Conservation (phyloP, 2,113 vertebrate genomes). For the Sialia sialis region DNA sequence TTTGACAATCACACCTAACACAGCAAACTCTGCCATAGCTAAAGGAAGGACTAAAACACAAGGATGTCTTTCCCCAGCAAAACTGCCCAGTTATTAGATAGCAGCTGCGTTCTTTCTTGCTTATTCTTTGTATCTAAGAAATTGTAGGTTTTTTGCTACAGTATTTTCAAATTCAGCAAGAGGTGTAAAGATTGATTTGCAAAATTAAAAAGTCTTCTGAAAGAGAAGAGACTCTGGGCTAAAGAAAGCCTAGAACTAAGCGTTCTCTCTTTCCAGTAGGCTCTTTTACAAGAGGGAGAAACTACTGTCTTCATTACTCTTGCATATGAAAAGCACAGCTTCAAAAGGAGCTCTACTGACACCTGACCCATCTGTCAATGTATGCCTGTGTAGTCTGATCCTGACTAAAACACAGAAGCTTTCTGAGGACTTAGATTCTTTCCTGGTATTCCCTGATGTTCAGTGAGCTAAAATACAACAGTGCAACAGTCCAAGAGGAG, state of each 20-base stretch:
- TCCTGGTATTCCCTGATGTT: background rate
- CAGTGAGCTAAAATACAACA: background rate
- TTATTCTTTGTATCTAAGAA: background rate
- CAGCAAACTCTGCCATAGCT: background rate
- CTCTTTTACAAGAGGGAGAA: background rate
- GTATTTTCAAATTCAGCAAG: background rate
- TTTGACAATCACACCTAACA: rapidly evolving
- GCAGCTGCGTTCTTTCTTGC: background rate
- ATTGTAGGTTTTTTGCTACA: background rate
- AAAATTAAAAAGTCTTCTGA: background rate
- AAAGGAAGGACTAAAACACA: background rate
- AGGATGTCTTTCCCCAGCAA: background rate
- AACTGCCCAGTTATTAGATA: background rate
- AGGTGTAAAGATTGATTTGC: background rate
- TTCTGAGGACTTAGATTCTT: background rate
- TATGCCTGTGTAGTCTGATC: background rate
- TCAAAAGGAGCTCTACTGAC: background rate
- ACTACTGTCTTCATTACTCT: background rate
- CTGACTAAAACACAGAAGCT: background rate
- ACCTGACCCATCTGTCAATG: background rate
- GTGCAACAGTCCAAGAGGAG: background rate
- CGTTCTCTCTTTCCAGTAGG: background rate
- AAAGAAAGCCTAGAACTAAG: background rate
- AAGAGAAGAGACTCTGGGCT: background rate
- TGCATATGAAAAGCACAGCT: background rate